These are phyloP conservation scores for Epinephelus awoara DNA, from an alignment of 2,797 vertebrate genomes.

Conservation along the genomic window DNA sequence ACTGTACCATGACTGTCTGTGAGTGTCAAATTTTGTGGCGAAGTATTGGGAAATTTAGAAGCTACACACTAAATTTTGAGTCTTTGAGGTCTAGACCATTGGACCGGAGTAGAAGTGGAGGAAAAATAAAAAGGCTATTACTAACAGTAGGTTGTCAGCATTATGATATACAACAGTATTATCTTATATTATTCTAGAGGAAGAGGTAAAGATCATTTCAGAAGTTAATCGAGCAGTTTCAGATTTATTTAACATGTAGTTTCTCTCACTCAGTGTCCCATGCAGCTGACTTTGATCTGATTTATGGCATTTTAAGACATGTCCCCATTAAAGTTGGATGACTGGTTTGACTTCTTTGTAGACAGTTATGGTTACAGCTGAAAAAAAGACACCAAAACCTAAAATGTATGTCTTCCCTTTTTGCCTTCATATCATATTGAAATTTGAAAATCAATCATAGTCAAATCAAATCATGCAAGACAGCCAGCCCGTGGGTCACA, in stretches of 20 bases:
- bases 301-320: conserved; percentile 1
- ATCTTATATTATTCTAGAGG: neutral
- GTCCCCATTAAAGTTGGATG: neutral
- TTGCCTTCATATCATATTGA: neutral
- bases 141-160: neutral
- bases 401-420: neutral
- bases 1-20: neutral
- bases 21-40: neutral
- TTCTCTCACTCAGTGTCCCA: conserved; percentile 10
- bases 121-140: neutral
- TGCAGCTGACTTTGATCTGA: neutral
- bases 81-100: neutral
- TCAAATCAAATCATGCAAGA: conserved; percentile 18
- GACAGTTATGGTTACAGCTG: neutral
- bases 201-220: neutral
- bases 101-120: neutral
- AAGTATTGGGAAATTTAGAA: neutral
- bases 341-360: neutral
- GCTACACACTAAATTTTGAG: neutral
- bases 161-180: neutral
- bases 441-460: conserved; percentile 8
- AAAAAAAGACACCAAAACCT: neutral
- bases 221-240: neutral
- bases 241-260: neutral
- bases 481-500: conserved; percentile 1